Base-by-base conservation (phyloP, 2,888 invertebrate genomes). In the Priocnemis perturbator region DNA sequence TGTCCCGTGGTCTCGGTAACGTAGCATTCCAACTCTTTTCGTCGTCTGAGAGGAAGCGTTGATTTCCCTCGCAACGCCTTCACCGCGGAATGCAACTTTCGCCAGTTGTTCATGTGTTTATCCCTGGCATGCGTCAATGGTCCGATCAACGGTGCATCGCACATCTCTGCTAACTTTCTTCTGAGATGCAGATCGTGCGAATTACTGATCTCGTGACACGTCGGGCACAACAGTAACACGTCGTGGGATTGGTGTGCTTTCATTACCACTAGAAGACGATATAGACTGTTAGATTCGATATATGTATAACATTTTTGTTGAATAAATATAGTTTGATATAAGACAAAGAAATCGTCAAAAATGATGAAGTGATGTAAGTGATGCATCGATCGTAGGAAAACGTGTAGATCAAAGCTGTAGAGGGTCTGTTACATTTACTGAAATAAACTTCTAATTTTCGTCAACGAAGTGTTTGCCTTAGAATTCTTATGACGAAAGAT, bases 171-270 rank as follows among this genome's bases (percentile, higher is more conserved):
- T 21, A 96, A 90, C 60, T 90, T 87, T 76, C 90, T 89, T 59
- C 94, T 91, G 76, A 95, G 86, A 3, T 87, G 85, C 61, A 91
- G 89, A 88, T 96, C 96, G 45, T 90, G 90, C 50, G 90, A 90
- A 86, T 94, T 94, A 87, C 95, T 94, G 23, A 88, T 86, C 82
- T 93, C 93, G 89, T 96, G 96, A 84, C 96, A 96, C 0, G 81
- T 69, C 48, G 91, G 90, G 87, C 96, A 96, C 58, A 96, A 87
- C 69, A 96, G 86, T 26, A 96, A 88, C 56, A 96, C 92, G 89
- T 96, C 96, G 87, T 96, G 96, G 0, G 95, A 95, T 5, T 93
- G 92, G 87, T 95, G 95, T 23, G 94, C 93, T 86, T 96, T 96
- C 93, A 96, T 93, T 50, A 94, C 90, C 59, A 92, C 92, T 92